Evolutionary conservation across 2,113 vertebrate species (phyloP).

Genomic region (Ciconia stormi): DNA sequence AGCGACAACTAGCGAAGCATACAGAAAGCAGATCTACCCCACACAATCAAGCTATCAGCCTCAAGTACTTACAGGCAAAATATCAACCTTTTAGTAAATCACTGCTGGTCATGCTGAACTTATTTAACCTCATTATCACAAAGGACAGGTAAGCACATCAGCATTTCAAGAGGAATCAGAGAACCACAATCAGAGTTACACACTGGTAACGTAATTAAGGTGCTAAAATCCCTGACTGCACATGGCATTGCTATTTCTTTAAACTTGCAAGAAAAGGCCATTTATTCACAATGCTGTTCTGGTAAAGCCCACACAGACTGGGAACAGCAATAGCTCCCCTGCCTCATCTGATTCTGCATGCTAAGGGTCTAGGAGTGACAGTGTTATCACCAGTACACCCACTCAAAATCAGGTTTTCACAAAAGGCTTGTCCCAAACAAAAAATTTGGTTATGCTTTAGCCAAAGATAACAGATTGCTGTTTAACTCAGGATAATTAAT

Average conservation of each 20-base stretch:
- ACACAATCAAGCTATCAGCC: background rate
- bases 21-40: constrained; percentile 20
- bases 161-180: background rate
- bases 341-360: background rate
- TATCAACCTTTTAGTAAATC: background rate
- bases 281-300: background rate
- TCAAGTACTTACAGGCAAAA: background rate
- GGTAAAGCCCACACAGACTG: background rate
- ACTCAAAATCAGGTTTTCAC: background rate
- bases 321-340: background rate
- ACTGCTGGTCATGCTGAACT: background rate
- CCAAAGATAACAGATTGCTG: background rate
- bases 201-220: background rate
- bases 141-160: background rate
- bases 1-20: background rate
- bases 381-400: background rate
- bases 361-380: background rate
- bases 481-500: background rate
- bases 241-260: background rate
- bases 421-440: background rate
- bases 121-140: background rate
- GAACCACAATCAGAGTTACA: background rate
- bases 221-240: background rate
- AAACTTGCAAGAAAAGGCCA: background rate
- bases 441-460: background rate